Conservation (phyloP, 2,113 vertebrate species). For the Corythoichthys haematopterus region DNA sequence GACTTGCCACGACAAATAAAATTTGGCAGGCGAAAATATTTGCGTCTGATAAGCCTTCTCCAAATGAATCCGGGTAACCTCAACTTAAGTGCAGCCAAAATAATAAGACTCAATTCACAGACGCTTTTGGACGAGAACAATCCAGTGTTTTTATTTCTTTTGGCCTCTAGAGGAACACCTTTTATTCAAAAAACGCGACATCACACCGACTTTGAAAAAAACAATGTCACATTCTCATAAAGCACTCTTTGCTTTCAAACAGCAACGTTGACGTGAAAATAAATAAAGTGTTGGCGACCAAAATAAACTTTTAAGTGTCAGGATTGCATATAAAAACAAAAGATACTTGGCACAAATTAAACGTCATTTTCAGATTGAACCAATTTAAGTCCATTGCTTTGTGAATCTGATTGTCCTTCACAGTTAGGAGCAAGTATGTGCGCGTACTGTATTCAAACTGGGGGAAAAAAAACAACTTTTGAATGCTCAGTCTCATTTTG, state of each 20-base stretch:
- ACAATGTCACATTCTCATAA: conserved; percentile 70
- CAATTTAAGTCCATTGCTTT: conserved; percentile 62
- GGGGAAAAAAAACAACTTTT: conserved; percentile 47
- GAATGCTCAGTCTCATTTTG: conserved; percentile 46
- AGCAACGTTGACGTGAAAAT: conserved; percentile 71
- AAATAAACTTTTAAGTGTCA: conserved; percentile 65
- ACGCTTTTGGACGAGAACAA: conserved; percentile 59
- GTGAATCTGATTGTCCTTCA: conserved; percentile 78
- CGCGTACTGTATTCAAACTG: conserved; percentile 58
- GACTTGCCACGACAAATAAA: conserved; percentile 50
- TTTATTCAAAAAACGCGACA: conserved; percentile 68
- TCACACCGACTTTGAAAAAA: conserved; percentile 57
- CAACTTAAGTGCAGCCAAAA: conserved; percentile 16
- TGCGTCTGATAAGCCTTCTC: conserved; percentile 28
- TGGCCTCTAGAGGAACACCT: conserved; percentile 62
- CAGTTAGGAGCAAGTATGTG: conserved; percentile 61
- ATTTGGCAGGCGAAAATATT: conserved; percentile 33
- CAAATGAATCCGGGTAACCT: conserved; percentile 34
- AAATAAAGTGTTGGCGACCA: conserved; percentile 65
- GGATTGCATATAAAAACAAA: conserved; percentile 72
- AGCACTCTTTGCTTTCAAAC: conserved; percentile 69
- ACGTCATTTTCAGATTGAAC: conserved; percentile 28
- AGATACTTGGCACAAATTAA: conserved; percentile 73
- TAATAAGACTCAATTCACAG: conserved; percentile 47
- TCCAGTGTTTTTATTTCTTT: conserved; percentile 72